A percentile compares a stretch with the other conserved stretches of the same genome.
These are phyloP conservation scores for Muscicapa adusta DNA, from an alignment of 2,113 vertebrate genomes.

Conservation along the genomic window DNA sequence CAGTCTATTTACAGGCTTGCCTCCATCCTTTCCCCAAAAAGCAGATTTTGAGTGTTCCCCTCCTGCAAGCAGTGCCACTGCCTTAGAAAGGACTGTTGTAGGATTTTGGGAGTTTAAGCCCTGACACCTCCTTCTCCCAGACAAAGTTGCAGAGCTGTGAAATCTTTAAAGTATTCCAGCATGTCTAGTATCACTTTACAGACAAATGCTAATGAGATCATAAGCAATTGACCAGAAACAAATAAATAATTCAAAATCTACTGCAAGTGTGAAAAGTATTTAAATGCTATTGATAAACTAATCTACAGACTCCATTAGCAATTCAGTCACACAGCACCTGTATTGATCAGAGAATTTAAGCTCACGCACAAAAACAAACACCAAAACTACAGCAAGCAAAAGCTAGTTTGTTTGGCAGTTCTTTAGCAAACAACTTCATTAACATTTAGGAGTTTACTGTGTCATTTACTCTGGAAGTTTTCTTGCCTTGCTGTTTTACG, in stretches of 20 bases:
- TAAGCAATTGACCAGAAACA: slow-evolving; percentile 85
- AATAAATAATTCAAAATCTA: slow-evolving; percentile 92
- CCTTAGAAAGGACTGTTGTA: not conserved
- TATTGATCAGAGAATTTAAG: slow-evolving; percentile 73
- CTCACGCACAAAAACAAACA: slow-evolving; percentile 20
- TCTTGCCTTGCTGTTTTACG: not conserved
- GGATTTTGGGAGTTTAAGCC: not conserved
- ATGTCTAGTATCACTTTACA: slow-evolving; percentile 72
- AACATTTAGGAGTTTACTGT: not conserved
- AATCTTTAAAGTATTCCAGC: slow-evolving; percentile 59
- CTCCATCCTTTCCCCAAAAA: not conserved
- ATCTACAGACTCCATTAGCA: slow-evolving; percentile 83
- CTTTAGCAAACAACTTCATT: slow-evolving; percentile 24
- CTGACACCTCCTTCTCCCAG: not conserved
- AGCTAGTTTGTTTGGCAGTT: not conserved
- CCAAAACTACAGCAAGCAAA: slow-evolving; percentile 28
- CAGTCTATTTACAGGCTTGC: not conserved
- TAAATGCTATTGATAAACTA: slow-evolving; percentile 93
- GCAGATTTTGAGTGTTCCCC: not conserved
- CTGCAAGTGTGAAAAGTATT: slow-evolving; percentile 90
- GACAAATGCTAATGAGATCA: slow-evolving; percentile 88
- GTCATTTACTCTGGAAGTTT: not conserved
- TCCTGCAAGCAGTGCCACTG: not conserved
- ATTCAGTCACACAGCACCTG: slow-evolving; percentile 80
- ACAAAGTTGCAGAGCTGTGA: not conserved